phyloP scores from a whole-genome alignment of 2,888 invertebrate genomes.

The Schrankia costaestrigalis region DNA sequence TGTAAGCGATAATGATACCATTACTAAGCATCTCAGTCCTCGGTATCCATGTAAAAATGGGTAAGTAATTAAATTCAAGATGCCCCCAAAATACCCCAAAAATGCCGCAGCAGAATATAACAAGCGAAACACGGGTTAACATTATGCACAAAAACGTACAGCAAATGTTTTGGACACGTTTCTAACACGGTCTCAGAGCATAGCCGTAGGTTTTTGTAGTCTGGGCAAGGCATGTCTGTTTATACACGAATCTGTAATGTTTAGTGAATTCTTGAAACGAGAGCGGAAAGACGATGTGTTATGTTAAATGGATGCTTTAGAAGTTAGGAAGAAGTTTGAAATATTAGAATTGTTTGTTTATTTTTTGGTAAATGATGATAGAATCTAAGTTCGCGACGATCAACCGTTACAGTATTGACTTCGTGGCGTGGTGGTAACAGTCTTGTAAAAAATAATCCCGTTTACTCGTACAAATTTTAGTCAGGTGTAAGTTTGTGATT shows the following conservation, averaged over 20 bases:
- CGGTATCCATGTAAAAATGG: constrained; percentile 29
- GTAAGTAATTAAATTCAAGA: constrained; percentile 31
- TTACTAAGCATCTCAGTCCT: constrained; percentile 32
- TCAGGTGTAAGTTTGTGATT: too few relatives aligned
- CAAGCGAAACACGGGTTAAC: constrained; percentile 40
- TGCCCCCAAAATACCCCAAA: constrained; percentile 31
- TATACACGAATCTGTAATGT: constrained; percentile 54
- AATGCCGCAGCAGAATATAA: constrained; percentile 26
- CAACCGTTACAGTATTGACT: too few relatives aligned
- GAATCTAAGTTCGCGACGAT: too few relatives aligned
- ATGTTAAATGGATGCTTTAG: constrained; percentile 11
- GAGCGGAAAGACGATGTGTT: constrained; percentile 20
- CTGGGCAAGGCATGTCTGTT: constrained; percentile 51
- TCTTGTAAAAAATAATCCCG: too few relatives aligned
- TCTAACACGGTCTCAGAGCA: constrained; percentile 44
- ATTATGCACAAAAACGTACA: constrained; percentile 32
- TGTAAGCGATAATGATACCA: constrained; percentile 27
- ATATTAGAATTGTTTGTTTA: too few relatives aligned
- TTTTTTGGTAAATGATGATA: too few relatives aligned
- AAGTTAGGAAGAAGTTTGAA: not conserved
- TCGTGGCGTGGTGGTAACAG: too few relatives aligned
- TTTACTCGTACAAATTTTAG: too few relatives aligned
- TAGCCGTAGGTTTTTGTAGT: constrained; percentile 43
- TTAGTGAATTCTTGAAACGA: constrained; percentile 31
- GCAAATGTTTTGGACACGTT: constrained; percentile 36